Evolutionary conservation across 2,888 invertebrate genomes (phyloP).

Genomic region (Anthoptus insignis): DNA sequence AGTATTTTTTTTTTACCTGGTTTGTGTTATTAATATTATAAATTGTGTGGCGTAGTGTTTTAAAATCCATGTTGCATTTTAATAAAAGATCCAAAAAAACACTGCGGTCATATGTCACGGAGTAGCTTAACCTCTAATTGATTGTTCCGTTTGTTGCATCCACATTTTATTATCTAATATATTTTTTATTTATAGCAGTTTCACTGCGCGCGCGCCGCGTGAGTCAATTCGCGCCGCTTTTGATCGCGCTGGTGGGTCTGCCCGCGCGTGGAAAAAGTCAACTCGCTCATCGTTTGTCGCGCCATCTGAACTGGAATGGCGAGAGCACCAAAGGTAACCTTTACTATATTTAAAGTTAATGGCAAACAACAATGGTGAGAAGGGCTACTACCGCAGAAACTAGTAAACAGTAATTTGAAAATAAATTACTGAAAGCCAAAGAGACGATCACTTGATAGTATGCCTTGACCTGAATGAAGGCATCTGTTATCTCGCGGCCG

Average conservation of each 20-base stretch:
- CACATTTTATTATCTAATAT: background rate
- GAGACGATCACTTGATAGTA: constrained; percentile 43
- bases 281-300: constrained; percentile 94
- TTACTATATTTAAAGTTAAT: background rate
- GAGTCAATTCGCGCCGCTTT: constrained; percentile 88
- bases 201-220: constrained; percentile 80
- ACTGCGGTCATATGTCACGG: background rate
- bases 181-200: constrained; percentile 73
- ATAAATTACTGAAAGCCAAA: constrained; percentile 26
- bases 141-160: background rate
- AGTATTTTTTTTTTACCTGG: too few relatives aligned
- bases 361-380: background rate
- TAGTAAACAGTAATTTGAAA: too few relatives aligned
- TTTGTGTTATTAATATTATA: too few relatives aligned
- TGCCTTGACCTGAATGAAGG: constrained; percentile 66
- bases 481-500: constrained; percentile 31
- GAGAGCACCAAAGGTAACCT: constrained; percentile 91
- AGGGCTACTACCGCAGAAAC: too few relatives aligned
- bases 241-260: constrained; percentile 96
- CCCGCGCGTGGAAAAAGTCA: constrained; percentile 98
- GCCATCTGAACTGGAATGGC: constrained; percentile 97
- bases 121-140: background rate
- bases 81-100: too few relatives aligned
- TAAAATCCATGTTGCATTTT: too few relatives aligned
- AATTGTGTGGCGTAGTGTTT: too few relatives aligned